Conservation (phyloP, 2,797 vertebrate genomes). For the Pteronotus mesoamericanus region DNA sequence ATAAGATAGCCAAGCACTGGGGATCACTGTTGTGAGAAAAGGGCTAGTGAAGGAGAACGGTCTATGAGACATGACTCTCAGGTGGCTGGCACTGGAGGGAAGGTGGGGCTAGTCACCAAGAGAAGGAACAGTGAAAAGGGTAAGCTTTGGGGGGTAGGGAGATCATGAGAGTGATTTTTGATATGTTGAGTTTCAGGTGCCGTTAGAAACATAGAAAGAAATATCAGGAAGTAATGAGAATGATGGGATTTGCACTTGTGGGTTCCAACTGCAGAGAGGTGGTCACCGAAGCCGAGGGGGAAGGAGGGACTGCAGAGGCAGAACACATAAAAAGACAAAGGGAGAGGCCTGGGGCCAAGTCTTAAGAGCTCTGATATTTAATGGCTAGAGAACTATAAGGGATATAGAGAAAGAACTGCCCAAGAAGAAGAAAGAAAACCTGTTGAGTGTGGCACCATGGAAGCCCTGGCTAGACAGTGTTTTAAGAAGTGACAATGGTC, state of each 20-base stretch:
- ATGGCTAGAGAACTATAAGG: neutral
- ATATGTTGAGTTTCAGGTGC: neutral
- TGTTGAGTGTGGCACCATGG: fast-evolving
- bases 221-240: neutral
- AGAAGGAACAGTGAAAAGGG: neutral
- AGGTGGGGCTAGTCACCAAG: fast-evolving
- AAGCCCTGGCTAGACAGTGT: neutral
- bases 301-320: neutral
- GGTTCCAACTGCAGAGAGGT: fast-evolving
- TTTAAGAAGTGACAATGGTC: neutral
- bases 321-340: neutral
- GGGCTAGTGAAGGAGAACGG: neutral
- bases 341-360: no score
- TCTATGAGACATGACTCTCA: neutral
- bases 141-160: neutral
- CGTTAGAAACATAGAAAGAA: neutral
- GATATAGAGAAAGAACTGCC: neutral
- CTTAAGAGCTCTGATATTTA: neutral
- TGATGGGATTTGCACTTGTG: fast-evolving
- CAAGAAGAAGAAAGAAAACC: neutral
- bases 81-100: neutral
- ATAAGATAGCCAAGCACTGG: neutral
- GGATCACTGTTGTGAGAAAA: neutral
- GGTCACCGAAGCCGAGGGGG: neutral
- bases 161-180: neutral